Conservation (phyloP, 1,140 invertebrate genomes). For the Archivesica marissinica region DNA sequence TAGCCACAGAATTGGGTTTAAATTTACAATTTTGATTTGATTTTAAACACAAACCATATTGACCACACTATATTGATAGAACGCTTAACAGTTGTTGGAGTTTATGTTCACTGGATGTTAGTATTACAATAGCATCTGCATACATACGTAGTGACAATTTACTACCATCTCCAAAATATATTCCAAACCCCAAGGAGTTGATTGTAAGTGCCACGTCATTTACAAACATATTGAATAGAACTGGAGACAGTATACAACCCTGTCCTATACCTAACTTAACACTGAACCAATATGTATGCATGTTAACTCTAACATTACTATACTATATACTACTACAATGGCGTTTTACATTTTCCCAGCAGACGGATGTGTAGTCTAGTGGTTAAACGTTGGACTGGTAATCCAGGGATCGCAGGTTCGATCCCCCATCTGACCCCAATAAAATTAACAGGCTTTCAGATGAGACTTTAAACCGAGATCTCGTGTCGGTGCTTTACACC, state of each 20-base stretch:
- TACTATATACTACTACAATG: no score
- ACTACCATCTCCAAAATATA: neutral
- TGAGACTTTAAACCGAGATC: no score
- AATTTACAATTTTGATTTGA: neutral
- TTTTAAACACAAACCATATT: neutral
- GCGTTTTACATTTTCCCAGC: no score
- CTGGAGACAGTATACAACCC: conserved; percentile 12
- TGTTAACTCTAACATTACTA: no score
- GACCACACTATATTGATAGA: neutral
- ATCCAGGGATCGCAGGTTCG: no score
- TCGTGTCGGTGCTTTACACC: no score
- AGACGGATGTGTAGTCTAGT: no score
- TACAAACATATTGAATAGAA: conserved; percentile 21
- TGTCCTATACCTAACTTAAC: conserved; percentile 8
- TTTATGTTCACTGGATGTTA: neutral
- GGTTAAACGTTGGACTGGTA: no score
- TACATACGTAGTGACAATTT: neutral
- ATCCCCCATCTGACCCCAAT: no score
- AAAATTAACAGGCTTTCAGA: no score
- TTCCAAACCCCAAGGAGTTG: neutral
- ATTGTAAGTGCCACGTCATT: neutral
- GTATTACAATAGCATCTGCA: conserved; percentile 15
- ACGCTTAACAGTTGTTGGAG: neutral
- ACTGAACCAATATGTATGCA: no score
- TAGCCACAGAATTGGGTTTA: no score